phyloP scores from a whole-genome alignment of 1,140 invertebrate genomes.

The Aphis craccivora region DNA sequence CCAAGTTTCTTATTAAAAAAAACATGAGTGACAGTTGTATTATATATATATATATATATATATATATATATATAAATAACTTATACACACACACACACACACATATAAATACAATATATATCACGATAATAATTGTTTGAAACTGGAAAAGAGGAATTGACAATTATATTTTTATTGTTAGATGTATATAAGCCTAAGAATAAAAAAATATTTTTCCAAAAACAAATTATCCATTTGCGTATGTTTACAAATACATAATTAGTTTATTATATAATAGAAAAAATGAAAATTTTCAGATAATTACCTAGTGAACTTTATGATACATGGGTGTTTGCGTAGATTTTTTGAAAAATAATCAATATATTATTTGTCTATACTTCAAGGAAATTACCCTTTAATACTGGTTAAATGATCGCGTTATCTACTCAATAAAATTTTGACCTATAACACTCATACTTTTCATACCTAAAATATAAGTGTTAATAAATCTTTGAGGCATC shows the following conservation, averaged over 20 bases:
- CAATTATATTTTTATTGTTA: slow-evolving; percentile 5
- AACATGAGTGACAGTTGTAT: slow-evolving; percentile 9
- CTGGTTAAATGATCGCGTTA: no score
- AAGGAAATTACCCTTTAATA: neutral
- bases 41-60: neutral
- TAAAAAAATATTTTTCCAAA: neutral
- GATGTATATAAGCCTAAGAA: neutral
- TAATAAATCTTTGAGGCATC: no score
- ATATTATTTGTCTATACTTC: neutral
- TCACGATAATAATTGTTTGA: neutral
- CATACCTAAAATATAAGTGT: no score
- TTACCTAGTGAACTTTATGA: neutral
- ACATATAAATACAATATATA: no score
- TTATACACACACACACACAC: no score
- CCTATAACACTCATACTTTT: no score
- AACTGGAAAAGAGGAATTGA: neutral
- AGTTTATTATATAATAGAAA: no score
- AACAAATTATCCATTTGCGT: neutral
- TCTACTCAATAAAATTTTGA: no score
- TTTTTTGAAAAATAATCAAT: neutral
- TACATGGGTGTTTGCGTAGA: neutral
- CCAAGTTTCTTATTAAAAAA: slow-evolving; percentile 1
- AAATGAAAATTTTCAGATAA: neutral
- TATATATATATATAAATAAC: neutral
- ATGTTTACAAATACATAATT: neutral